Base-by-base conservation (phyloP, 2,113 vertebrate species). In the Platichthys flesus region DNA sequence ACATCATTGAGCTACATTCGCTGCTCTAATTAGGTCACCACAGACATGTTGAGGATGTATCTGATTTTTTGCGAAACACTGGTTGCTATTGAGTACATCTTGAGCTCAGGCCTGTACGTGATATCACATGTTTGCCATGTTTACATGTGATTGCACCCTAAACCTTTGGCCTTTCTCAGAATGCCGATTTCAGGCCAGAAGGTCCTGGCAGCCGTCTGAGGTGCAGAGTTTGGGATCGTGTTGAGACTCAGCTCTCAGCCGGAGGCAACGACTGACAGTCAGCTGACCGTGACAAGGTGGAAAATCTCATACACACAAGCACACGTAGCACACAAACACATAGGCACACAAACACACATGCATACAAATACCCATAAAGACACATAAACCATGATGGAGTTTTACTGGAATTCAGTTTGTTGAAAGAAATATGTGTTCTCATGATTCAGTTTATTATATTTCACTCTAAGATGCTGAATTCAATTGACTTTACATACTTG, bases 271-370 rank as follows among this genome's bases (percentile, higher is more conserved):
- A 74, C 75, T n/a, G 51, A 15, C 20, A 71, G 84, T 90, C 88
- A 91, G 85, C 86, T 90, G 89, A 88, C 51, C 59, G 70, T 87
- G 83, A 88, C 88, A 87, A 69, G 71, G 76, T 72, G 86, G 81
- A 83, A 82, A 74, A 58, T 74, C 71, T 80, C 67, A 42, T 40
- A 88, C 83, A 45, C 55, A 67, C 76, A 4, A 28, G 26, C 26
- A 74, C 52, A 62, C 64, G 68, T 57, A 79, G 5, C 28, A 72
- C 47, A 62, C 64, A 71, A 61, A 78, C 62, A 68, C 26, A 77
- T 26, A 20, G 28, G 21, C 51, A 51, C 49, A 51, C 49, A 51
- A 4, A 8, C 51, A 52, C 51, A n/a, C 20, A 10, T 6, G 47
- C 18, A 49, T 16, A 49, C 47, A 49, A 49, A 18, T 42, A 42